Conservation (phyloP, 2,797 vertebrate species). For the Acanthis flammea region DNA sequence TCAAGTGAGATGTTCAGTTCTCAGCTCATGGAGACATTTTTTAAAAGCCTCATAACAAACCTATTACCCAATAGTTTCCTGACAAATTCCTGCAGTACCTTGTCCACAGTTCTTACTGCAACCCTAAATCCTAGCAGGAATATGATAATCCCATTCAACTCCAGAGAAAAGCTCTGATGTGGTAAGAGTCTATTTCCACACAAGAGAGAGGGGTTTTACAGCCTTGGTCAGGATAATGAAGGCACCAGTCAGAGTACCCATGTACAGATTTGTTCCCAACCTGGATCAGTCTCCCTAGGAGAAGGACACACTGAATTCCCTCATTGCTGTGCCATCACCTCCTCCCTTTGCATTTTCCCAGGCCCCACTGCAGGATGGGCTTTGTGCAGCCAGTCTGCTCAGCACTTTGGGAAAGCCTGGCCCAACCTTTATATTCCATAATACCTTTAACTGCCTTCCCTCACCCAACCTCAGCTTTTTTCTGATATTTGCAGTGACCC, state of each 20-base stretch:
- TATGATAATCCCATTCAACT: background rate
- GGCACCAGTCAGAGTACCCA: background rate
- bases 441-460: background rate
- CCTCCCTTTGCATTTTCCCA: background rate
- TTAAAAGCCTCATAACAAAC: background rate
- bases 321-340: background rate
- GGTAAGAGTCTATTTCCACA: background rate
- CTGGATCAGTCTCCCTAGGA: background rate
- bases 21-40: background rate
- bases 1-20: background rate
- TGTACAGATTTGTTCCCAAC: background rate
- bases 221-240: background rate
- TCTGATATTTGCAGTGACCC: background rate
- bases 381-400: background rate
- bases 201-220: background rate
- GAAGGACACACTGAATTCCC: background rate
- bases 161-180: background rate
- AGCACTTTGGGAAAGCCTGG: background rate
- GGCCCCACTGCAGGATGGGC: background rate
- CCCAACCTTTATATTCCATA: background rate
- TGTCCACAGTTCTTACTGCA: background rate
- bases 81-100: background rate
- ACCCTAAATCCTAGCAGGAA: background rate
- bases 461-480: background rate
- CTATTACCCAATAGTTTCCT: background rate